Percentiles rank a stretch among this genome's conserved stretches.
phyloP scores from a whole-genome alignment of 2,113 vertebrate genomes.

The Castor canadensis region DNA sequence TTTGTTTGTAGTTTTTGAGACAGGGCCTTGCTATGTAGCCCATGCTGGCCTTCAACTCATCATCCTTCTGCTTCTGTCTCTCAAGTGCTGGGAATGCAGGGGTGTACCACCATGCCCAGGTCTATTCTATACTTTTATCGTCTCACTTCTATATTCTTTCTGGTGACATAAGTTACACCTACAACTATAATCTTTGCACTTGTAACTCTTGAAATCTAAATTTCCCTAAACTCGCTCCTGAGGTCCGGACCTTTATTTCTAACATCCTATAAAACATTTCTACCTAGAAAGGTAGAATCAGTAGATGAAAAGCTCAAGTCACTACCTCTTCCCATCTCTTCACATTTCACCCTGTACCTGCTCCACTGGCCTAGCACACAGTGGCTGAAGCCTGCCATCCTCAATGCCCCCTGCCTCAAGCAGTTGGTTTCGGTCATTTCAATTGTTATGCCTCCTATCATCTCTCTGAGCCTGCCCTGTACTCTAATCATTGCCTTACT shows the following conservation, averaged over 20 bases:
- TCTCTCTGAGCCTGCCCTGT: not conserved
- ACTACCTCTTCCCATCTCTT: not conserved
- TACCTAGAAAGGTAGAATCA: not conserved
- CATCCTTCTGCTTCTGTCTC: no score
- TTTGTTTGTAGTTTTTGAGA: no score
- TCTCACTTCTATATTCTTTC: not conserved
- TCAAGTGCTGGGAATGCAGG: no score
- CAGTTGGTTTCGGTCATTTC: not conserved
- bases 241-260: not conserved
- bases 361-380: not conserved
- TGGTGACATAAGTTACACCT: not conserved
- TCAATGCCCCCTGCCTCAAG: accelerated
- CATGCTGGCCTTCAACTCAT: no score
- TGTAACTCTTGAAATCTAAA: not conserved
- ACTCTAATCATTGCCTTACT: no score
- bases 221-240: not conserved
- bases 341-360: not conserved
- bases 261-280: not conserved
- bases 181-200: not conserved
- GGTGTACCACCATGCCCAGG: no score
- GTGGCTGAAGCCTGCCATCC: no score
- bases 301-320: not conserved
- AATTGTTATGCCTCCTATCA: no score
- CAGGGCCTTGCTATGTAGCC: no score
- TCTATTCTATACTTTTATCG: not conserved